These are phyloP conservation scores for Bagarius yarrelli DNA, from an alignment of 2,113 vertebrate genomes.

Conservation along the genomic window DNA sequence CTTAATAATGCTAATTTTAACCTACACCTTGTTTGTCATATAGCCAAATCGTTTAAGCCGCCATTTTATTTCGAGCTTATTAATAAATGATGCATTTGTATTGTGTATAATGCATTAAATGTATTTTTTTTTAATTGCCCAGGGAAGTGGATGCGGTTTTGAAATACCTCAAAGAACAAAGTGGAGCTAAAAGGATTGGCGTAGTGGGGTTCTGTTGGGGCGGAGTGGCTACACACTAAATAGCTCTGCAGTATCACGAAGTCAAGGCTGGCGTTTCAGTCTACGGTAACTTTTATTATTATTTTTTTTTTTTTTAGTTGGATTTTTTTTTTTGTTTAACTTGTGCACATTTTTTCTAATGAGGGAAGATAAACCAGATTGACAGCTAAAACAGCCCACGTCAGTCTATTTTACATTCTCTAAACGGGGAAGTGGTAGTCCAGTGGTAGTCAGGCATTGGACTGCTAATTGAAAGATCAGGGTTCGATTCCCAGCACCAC, in stretches of 20 bases:
- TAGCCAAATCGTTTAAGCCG: background rate
- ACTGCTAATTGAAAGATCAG: no score
- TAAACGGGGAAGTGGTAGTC: no score
- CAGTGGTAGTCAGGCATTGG: no score
- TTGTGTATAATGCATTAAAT: no score
- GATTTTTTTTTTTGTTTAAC: background rate
- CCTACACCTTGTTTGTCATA: background rate
- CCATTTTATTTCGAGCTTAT: background rate
- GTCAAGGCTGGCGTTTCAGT: conserved; percentile 76
- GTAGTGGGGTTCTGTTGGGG: conserved; percentile 79
- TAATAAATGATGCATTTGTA: background rate
- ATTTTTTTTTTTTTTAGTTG: no score
- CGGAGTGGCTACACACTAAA: conserved; percentile 69
- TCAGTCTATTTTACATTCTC: no score
- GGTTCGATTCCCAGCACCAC: no score
- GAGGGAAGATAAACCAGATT: no score
- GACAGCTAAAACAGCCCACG: no score
- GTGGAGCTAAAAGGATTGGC: conserved; percentile 64
- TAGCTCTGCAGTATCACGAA: conserved; percentile 69
- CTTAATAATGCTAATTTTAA: background rate
- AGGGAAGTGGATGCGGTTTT: conserved; percentile 75
- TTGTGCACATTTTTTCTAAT: no score
- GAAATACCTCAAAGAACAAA: conserved; percentile 72
- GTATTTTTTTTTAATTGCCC: background rate
- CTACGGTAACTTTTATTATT: conserved; percentile 64